Conservation (phyloP, 2,113 vertebrate species). For the Platycercus adscitus region DNA sequence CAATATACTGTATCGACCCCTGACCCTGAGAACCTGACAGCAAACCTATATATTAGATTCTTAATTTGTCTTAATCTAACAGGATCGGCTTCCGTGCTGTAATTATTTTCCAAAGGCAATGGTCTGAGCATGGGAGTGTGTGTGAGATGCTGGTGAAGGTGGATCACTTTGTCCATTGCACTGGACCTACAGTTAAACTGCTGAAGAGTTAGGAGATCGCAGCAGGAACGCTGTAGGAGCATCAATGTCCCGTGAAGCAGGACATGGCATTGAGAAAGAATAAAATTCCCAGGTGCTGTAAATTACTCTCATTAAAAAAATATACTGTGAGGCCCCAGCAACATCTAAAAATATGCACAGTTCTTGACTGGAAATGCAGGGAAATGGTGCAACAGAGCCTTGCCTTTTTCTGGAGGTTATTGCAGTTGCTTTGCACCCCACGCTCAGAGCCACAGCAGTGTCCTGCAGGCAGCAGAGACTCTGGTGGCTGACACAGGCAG, state of each 20-base stretch:
- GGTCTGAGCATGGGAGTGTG: neutral
- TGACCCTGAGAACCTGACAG: conserved; percentile 72
- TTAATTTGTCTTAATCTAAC: conserved; percentile 81
- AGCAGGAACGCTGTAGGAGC: neutral
- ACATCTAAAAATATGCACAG: neutral
- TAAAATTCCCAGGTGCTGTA: neutral
- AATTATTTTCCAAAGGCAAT: conserved; percentile 57
- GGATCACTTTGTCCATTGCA: neutral
- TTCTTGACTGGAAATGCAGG: neutral
- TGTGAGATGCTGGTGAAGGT: conserved; percentile 10
- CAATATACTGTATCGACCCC: conserved; percentile 76
- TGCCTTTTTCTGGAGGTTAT: neutral
- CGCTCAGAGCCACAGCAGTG: accelerated
- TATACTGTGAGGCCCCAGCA: neutral
- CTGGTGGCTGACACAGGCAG: accelerated
- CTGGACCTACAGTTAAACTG: neutral
- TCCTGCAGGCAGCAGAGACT: neutral
- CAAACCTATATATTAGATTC: conserved; percentile 73
- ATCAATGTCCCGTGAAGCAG: neutral
- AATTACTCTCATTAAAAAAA: neutral
- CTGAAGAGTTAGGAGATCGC: neutral
- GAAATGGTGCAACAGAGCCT: neutral
- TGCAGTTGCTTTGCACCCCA: accelerated
- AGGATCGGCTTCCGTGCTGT: conserved; percentile 57
- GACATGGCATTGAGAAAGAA: neutral